Conservation (phyloP, 2,888 invertebrate species). For the Bellardia pandia region DNA sequence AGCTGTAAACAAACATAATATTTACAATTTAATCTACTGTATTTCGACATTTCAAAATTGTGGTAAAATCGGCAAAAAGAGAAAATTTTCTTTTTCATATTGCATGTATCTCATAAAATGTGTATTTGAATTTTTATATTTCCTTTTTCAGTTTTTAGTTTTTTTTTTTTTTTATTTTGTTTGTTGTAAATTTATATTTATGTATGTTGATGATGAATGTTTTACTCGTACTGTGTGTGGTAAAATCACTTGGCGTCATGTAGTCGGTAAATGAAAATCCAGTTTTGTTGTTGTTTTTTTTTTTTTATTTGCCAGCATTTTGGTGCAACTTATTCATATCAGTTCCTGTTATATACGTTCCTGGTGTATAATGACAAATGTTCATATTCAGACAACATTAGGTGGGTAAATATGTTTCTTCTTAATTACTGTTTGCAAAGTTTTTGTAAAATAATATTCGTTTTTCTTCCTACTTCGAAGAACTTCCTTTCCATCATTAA, state of each 20-base stretch:
- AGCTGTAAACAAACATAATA: neutral
- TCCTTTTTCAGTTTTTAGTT: too few relatives aligned
- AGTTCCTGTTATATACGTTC: neutral
- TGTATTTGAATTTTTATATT: neutral
- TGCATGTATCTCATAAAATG: neutral
- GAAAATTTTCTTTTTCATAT: neutral
- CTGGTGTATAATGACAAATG: slow-evolving; percentile 4
- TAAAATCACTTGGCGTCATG: slow-evolving; percentile 52
- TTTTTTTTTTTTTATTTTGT: neutral
- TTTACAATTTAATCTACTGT: neutral
- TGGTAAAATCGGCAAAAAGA: neutral
- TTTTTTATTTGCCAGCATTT: neutral
- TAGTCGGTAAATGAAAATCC: slow-evolving; percentile 36
- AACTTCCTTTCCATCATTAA: too few relatives aligned
- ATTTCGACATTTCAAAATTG: neutral
- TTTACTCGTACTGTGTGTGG: neutral
- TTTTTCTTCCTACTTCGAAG: too few relatives aligned
- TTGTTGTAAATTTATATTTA: slow-evolving; percentile 9
- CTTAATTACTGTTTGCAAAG: too few relatives aligned
- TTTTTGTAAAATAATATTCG: too few relatives aligned
- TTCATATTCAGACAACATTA: neutral
- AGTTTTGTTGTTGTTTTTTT: slow-evolving; percentile 1
- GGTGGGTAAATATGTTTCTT: neutral
- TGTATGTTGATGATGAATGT: slow-evolving; percentile 33
- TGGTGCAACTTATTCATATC: neutral